These are phyloP conservation scores for Danio jaintianensis DNA, from an alignment of 2,797 vertebrate genomes.

Conservation along the genomic window DNA sequence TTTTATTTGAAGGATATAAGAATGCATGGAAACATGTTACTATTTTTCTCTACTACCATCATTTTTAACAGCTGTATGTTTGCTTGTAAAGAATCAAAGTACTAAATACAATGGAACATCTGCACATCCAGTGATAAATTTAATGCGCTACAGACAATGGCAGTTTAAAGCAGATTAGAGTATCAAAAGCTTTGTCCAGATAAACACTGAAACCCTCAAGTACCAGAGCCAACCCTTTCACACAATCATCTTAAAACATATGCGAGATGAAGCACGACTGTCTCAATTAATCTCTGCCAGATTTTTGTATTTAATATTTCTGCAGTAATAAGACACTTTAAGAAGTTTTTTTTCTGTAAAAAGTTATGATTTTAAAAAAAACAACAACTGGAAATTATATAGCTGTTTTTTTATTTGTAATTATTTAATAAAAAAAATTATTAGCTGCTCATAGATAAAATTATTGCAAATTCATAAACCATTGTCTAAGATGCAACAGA, in stretches of 20 bases:
- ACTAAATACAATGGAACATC: constrained; percentile 26
- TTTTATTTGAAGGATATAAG: neutral
- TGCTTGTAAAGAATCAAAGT: constrained; percentile 2
- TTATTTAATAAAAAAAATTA: neutral
- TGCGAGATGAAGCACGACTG: constrained; percentile 16
- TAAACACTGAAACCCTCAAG: constrained; percentile 30
- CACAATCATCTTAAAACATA: constrained; percentile 41
- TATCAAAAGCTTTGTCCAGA: constrained; percentile 27
- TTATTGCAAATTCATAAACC: neutral
- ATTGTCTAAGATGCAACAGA: constrained; percentile 2
- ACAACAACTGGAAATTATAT: neutral
- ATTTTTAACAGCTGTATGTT: constrained; percentile 12
- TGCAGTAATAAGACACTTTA: neutral
- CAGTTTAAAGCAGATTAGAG: constrained; percentile 40
- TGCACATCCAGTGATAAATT: constrained; percentile 36
- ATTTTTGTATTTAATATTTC: constrained; percentile 3
- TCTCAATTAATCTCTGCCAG: constrained; percentile 31
- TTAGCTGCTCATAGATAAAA: neutral
- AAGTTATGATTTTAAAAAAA: neutral
- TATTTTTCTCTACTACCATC: neutral
- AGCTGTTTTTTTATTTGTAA: neutral
- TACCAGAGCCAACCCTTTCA: constrained; percentile 34
- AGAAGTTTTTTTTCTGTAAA: neutral
- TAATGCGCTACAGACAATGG: constrained; percentile 38
- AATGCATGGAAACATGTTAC: neutral